These are phyloP conservation scores for Notodonta ziczac DNA, from an alignment of 2,888 invertebrate species.

Conservation along the genomic window DNA sequence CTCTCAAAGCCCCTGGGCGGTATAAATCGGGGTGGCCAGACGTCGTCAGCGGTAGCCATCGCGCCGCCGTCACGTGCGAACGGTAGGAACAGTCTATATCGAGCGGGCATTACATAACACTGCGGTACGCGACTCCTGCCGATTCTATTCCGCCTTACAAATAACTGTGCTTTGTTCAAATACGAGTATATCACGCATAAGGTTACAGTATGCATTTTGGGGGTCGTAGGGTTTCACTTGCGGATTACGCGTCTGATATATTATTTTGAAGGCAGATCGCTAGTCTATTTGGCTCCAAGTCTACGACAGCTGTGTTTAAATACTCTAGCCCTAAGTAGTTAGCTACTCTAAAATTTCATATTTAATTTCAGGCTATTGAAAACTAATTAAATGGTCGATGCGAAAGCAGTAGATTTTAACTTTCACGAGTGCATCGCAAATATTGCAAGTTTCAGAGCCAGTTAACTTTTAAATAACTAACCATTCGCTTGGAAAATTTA, in stretches of 20 bases:
- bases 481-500: neutral
- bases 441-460: neutral
- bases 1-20: conserved; percentile 39
- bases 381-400: no score
- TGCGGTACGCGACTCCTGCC: conserved; percentile 69
- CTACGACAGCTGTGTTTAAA: no score
- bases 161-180: conserved; percentile 43
- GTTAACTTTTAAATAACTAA: neutral
- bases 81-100: conserved; percentile 61
- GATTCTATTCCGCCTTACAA: conserved; percentile 54
- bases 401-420: neutral
- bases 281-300: no score
- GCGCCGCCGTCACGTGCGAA: conserved; percentile 47
- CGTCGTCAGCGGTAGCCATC: conserved; percentile 49
- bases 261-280: no score
- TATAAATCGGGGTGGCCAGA: conserved; percentile 51
- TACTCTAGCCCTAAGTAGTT: no score
- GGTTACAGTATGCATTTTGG: conserved; percentile 5
- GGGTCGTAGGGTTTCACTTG: no score
- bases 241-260: no score
- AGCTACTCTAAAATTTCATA: no score
- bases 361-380: no score
- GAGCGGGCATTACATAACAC: conserved; percentile 78
- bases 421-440: neutral
- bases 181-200: conserved; percentile 21